Percentiles rank a stretch among this genome's conserved stretches.
Conservation (phyloP, 2,888 invertebrate genomes). For the Drosophila cognata region DNA sequence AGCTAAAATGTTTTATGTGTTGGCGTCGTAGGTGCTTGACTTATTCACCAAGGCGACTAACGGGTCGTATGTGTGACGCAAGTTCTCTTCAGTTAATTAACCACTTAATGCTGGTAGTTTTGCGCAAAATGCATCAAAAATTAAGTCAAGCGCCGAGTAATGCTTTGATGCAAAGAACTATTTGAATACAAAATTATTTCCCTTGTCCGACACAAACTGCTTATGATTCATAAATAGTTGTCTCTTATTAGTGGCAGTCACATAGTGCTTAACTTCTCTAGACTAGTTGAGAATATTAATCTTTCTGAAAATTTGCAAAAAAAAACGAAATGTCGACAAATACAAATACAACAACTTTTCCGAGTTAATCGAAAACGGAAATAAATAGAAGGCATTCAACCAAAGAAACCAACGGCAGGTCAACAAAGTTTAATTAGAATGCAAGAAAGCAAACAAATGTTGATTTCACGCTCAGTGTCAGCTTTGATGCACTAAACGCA, state of each 20-base stretch:
- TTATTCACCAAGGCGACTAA: slow-evolving; percentile 34
- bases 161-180: neutral
- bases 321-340: too few species aligned
- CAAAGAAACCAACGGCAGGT: neutral
- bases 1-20: slow-evolving; percentile 24
- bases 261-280: neutral
- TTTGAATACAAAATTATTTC: neutral
- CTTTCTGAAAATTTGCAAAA: too few species aligned
- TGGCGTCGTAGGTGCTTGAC: slow-evolving; percentile 1
- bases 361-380: neutral
- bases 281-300: neutral
- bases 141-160: neutral
- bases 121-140: neutral
- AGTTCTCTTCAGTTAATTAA: slow-evolving; percentile 12
- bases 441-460: neutral
- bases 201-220: neutral
- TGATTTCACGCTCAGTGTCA: neutral
- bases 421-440: neutral
- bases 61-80: slow-evolving; percentile 41
- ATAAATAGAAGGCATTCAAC: neutral
- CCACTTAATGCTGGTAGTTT: slow-evolving; percentile 15
- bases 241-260: neutral
- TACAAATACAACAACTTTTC: neutral
- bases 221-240: neutral
- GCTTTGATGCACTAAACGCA: neutral